Evolutionary conservation across 2,888 invertebrate genomes (phyloP), one percentile per base, ranked within the genome.

Genomic region (Seira musarum): DNA sequence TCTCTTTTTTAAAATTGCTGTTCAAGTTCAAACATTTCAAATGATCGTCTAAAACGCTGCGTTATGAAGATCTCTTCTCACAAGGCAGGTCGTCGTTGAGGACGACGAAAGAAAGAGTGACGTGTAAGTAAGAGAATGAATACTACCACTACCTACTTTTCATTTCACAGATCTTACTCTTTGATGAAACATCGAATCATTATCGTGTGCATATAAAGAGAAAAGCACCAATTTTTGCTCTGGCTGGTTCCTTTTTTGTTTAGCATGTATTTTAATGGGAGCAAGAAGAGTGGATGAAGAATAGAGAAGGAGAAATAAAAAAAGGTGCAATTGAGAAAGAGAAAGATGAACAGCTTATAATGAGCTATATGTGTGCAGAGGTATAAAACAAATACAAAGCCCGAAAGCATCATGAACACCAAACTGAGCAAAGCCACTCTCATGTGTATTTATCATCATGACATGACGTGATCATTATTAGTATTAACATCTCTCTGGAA

Each of bases 311-410:
- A 74, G 66, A 63, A 53, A 63, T 17, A 17, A 60, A 30, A 70
- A 30, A 15, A 53, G 75, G 68, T 75, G 73, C 73, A 74, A 74
- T 74, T 40, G 68, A 75, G 46, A 61, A 67, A 65, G 67, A 68
- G 49, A 65, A 75, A 74, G 66, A 67, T 75, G 74, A 74, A 49
- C 53, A 77, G 75, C 70, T 69, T 57, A 70, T 77, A 70, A 77
- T 77, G 70, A 77, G 70, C 64, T 25, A 13, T 8, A 5, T 30
- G 69, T 65, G 65, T 73, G 46, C 61, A 10, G 13, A 53, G 53
- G 17, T 53, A n/a, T 8, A 3, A 53, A 53, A 53, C 30, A 53
- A 53, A 53, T 53, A 53, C 13, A 17, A 13, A 53, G 53, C 30
- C 30, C 8, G 30, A 30, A 8, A 3, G 13, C 15, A 53, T 17